Evolutionary conservation across 1,140 invertebrate genomes (phyloP).

Genomic region (Teleopsis dalmanni): DNA sequence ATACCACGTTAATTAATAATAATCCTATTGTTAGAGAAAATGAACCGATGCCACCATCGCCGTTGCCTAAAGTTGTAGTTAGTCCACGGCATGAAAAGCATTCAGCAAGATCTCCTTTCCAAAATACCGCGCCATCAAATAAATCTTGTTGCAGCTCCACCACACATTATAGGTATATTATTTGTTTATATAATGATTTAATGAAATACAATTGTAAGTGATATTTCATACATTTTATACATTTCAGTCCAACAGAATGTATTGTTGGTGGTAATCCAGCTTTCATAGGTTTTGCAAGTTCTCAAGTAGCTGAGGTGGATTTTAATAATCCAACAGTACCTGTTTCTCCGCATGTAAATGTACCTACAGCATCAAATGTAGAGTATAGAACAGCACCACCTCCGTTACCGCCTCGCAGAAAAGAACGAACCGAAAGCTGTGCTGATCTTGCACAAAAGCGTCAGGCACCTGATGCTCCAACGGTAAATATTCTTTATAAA

Average conservation of each 20-base stretch:
- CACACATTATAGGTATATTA: constrained; percentile 11
- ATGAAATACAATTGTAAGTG: neutral
- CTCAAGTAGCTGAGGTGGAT: constrained; percentile 15
- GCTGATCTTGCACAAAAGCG: constrained; percentile 39
- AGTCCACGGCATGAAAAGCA: constrained; percentile 30
- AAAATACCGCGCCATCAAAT: constrained; percentile 11
- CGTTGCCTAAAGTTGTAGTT: constrained; percentile 30
- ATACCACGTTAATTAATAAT: neutral
- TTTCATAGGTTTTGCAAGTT: constrained; percentile 22
- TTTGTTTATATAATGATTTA: neutral
- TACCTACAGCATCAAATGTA: constrained; percentile 28
- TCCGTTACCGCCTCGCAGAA: constrained; percentile 37
- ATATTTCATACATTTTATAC: neutral
- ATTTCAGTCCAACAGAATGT: constrained; percentile 34
- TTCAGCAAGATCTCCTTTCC: constrained; percentile 33
- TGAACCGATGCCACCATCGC: constrained; percentile 22
- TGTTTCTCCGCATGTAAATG: constrained; percentile 43
- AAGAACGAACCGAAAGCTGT: constrained; percentile 38
- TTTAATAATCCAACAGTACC: constrained; percentile 21
- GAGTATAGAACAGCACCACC: constrained; percentile 38
- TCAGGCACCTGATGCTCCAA: constrained; percentile 42
- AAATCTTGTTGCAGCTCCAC: constrained; percentile 1
- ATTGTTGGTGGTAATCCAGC: constrained; percentile 10
- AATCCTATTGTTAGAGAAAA: constrained; percentile 19
- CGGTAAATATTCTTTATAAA: constrained; percentile 19